A percentile compares a stretch with the other conserved stretches of the same genome.
These are phyloP conservation scores for Bombus waltoni DNA, from an alignment of 1,140 invertebrate genomes.

Conservation along the genomic window DNA sequence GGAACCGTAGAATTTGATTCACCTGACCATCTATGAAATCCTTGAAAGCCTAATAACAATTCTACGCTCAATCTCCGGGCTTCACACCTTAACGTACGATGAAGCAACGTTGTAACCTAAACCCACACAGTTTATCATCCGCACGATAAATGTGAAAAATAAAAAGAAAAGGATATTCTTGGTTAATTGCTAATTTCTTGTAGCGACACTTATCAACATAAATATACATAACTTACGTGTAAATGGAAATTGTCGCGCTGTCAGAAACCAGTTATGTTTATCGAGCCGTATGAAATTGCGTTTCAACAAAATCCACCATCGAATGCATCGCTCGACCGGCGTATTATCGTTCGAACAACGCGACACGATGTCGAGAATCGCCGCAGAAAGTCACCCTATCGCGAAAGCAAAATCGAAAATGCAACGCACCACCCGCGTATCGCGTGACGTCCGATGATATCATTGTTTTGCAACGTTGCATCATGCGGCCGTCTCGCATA, in stretches of 20 bases:
- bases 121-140: background rate
- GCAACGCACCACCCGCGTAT: background rate
- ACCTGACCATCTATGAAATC: background rate
- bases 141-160: background rate
- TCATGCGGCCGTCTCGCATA: background rate
- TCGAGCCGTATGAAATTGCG: background rate
- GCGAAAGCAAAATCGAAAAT: background rate
- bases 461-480: slow-evolving; percentile 9
- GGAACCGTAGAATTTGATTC: background rate
- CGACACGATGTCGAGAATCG: background rate
- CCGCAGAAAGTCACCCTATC: background rate
- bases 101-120: background rate
- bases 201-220: background rate
- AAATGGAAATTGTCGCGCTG: background rate
- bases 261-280: background rate
- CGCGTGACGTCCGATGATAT: slow-evolving; percentile 1
- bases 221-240: background rate
- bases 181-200: background rate
- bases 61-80: background rate
- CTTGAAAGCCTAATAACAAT: background rate
- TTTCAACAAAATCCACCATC: background rate
- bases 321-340: background rate
- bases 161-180: background rate
- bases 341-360: background rate
- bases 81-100: background rate